Evolutionary conservation across 64 coral and sea anemone genomes (phyloP), one percentile per base, ranked within the genome.

Genomic region (Hydrozoanthus tunicans): DNA sequence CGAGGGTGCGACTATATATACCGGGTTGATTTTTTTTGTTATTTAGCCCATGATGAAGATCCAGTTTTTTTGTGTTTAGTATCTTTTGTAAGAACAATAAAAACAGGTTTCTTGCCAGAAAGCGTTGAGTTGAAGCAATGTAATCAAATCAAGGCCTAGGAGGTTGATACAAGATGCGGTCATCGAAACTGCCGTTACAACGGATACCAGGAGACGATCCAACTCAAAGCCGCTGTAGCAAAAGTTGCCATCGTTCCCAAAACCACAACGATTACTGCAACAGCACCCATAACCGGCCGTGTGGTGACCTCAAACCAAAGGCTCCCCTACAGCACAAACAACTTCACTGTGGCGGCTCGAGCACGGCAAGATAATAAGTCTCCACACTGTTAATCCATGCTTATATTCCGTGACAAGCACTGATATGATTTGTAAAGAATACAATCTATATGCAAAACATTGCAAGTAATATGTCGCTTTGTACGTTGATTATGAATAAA

Each of bases 171-270:
- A 76, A 12, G 10, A 26, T 7, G 9, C 70, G 32, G 15, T 10
- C 66, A 51, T 4, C 3, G 5, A 9, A 56, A 58, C 27, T 4
- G 0, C 43, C 3, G 25, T 91, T 58, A 96, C 27, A 96, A 15
- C 12, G 95, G 95, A 78, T 96, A 96, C 95, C 95, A 96, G 4
- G 95, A 96, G 0, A 96, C 92, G 6, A 96, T 96, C 95, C 95
- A 96, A 59, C 95, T 96, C 56, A 96, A 64, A 3, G 82, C 95
- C 26, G 95, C 95, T 9, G 95, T 92, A 6, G 92, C 95, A 85
- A 94, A 91, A 70, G 91, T 94, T 23, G 79, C 92, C 3, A 91
- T 58, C 0, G 93, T 89, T 72, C 92, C 95, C 3, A 96, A 24
- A 0, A 96, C 78, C 54, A 94, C 89, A 58, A 96, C 85, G 58